A percentile compares a stretch with the other conserved stretches of the same genome.
Conservation (phyloP, 2,888 invertebrate genomes). For the Bombyx huttoni region DNA sequence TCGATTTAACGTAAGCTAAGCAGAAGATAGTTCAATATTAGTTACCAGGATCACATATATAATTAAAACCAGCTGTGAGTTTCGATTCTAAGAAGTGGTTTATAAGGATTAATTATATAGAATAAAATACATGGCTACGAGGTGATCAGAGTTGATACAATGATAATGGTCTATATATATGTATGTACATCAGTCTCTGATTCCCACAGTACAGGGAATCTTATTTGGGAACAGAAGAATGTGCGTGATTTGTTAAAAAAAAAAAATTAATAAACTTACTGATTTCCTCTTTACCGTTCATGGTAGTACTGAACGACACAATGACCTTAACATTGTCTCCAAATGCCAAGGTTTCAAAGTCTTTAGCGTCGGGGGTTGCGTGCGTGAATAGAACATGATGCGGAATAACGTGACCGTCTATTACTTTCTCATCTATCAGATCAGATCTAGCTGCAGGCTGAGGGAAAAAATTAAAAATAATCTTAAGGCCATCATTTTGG, state of each 20-base stretch:
- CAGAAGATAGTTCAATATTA: background rate
- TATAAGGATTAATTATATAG: too few species aligned
- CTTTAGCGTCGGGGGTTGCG: conserved; percentile 80
- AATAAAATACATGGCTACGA: too few species aligned
- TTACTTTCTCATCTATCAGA: conserved; percentile 85
- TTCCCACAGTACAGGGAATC: too few species aligned
- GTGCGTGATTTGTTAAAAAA: background rate
- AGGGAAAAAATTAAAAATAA: conserved; percentile 10
- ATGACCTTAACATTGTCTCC: conserved; percentile 88
- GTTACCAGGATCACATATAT: background rate
- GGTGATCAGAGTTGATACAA: too few species aligned
- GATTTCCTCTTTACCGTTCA: conserved; percentile 75
- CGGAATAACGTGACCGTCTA: conserved; percentile 92
- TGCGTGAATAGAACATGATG: conserved; percentile 89
- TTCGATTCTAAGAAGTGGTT: too few species aligned
- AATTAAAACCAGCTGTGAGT: too few species aligned
- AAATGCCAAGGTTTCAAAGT: conserved; percentile 86
- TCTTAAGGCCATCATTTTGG: too few species aligned
- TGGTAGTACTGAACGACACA: conserved; percentile 81
- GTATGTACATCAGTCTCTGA: too few species aligned
- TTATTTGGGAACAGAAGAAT: background rate
- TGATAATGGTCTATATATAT: too few species aligned
- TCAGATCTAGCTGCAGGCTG: conserved; percentile 79
- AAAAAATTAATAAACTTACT: conserved; percentile 57
- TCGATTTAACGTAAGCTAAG: conserved; percentile 87